These are phyloP conservation scores for Trigoniulus corallinus DNA, from an alignment of 1,140 invertebrate genomes.

Conservation along the genomic window DNA sequence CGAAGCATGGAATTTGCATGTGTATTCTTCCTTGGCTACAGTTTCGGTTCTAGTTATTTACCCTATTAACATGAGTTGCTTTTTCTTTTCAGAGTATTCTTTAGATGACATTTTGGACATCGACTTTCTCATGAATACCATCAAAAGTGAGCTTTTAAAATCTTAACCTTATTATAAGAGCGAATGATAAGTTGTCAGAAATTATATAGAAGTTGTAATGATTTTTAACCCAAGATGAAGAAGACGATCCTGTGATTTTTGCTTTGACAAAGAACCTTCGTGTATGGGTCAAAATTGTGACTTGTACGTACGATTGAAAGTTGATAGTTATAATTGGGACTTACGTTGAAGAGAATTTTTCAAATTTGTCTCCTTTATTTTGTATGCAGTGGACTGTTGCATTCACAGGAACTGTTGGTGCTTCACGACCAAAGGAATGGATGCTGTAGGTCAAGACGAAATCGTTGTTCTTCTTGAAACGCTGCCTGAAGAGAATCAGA, in stretches of 20 bases:
- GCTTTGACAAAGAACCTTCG: slow-evolving; percentile 61
- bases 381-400: slow-evolving; percentile 57
- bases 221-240: slow-evolving; percentile 23
- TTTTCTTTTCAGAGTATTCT: slow-evolving; percentile 10
- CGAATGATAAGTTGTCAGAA: not conserved
- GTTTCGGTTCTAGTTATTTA: no score
- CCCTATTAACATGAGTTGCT: no score
- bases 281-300: slow-evolving; percentile 56
- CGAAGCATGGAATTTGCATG: no score
- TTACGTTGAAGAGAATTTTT: slow-evolving; percentile 7
- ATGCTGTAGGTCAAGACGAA: slow-evolving; percentile 71
- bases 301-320: slow-evolving; percentile 41
- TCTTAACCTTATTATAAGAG: not conserved
- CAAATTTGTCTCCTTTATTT: slow-evolving; percentile 2
- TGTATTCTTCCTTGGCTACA: no score
- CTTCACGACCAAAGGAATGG: slow-evolving; percentile 58
- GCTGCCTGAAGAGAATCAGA: slow-evolving; percentile 42
- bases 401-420: slow-evolving; percentile 63
- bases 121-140: slow-evolving; percentile 18
- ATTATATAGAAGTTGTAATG: not conserved
- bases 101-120: slow-evolving; percentile 18
- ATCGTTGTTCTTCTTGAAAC: slow-evolving; percentile 59
- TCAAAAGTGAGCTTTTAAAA: slow-evolving; percentile 5
- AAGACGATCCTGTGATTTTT: slow-evolving; percentile 45
- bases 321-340: not conserved